A percentile compares a stretch with the other conserved stretches of the same genome.
Evolutionary conservation across 2,113 vertebrate genomes (phyloP).

Genomic region (Gambusia holbrooki): DNA sequence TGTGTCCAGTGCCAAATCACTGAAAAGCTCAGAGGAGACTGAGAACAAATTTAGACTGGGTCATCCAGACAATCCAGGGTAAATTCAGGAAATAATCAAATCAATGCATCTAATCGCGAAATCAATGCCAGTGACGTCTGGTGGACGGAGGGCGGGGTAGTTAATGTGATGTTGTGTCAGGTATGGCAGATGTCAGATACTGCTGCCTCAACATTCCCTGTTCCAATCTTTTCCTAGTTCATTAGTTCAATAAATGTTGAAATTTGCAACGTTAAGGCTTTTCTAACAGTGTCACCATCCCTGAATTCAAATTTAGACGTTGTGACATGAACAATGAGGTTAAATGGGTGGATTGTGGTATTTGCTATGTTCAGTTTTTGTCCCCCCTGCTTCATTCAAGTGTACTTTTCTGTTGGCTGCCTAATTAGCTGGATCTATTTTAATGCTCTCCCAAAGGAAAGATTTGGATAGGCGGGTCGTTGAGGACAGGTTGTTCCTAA

Average conservation of each 20-base stretch:
- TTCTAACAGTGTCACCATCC: neutral
- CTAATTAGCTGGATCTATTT: slow-evolving; percentile 91
- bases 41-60: slow-evolving; percentile 63
- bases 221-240: slow-evolving; percentile 64
- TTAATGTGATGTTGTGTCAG: slow-evolving; percentile 67
- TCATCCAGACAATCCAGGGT: slow-evolving; percentile 63
- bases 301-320: slow-evolving; percentile 4
- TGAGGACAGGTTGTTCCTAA: slow-evolving; percentile 83
- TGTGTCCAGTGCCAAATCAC: neutral
- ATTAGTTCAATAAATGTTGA: slow-evolving; percentile 56
- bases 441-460: slow-evolving; percentile 81
- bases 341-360: neutral
- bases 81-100: slow-evolving; percentile 80
- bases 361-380: slow-evolving; percentile 1
- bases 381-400: neutral
- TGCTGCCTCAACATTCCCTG: slow-evolving; percentile 72
- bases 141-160: slow-evolving; percentile 41
- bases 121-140: slow-evolving; percentile 74
- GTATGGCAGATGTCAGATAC: slow-evolving; percentile 66
- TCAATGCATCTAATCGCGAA: slow-evolving; percentile 82
- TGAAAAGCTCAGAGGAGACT: slow-evolving; percentile 24
- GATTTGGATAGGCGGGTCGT: slow-evolving; percentile 77
- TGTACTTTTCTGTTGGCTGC: slow-evolving; percentile 67
- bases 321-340: slow-evolving; percentile 33
- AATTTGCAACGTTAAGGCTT: slow-evolving; percentile 62